phyloP scores from a whole-genome alignment of 2,797 vertebrate species.

The Champsocephalus esox region DNA sequence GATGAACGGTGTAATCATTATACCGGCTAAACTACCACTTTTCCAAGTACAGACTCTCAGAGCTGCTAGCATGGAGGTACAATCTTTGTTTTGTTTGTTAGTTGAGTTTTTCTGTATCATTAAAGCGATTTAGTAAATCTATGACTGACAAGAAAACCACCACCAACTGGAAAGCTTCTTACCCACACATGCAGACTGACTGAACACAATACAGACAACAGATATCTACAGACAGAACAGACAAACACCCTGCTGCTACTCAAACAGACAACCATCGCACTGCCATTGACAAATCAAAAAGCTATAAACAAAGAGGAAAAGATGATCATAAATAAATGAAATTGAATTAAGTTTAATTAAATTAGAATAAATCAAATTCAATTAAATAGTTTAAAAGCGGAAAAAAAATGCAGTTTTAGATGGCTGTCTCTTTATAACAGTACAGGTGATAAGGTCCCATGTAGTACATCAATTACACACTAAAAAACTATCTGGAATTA shows the following conservation, averaged over 20 bases:
- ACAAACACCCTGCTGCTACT: slow-evolving; percentile 59
- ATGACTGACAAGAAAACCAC: slow-evolving; percentile 38
- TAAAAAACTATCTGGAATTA: slow-evolving; percentile 42
- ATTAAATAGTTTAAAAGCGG: not conserved
- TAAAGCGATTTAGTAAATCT: slow-evolving; percentile 13
- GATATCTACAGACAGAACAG: slow-evolving; percentile 60
- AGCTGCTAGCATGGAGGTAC: not conserved
- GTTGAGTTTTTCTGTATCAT: not conserved
- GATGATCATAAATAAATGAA: not conserved
- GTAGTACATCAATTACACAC: slow-evolving; percentile 44
- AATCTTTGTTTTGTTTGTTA: slow-evolving; percentile 21
- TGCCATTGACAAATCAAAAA: not conserved
- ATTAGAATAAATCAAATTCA: not conserved
- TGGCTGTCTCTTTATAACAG: slow-evolving; percentile 71
- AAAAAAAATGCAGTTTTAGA: slow-evolving; percentile 14
- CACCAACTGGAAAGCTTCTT: slow-evolving; percentile 68
- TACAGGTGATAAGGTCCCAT: slow-evolving; percentile 32
- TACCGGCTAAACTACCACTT: not conserved
- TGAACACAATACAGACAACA: slow-evolving; percentile 43
- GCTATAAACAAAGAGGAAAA: not conserved
- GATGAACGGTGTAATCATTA: not conserved
- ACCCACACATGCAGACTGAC: slow-evolving; percentile 72
- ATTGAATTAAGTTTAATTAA: not conserved
- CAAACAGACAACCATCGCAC: slow-evolving; percentile 69
- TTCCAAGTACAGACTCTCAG: not conserved